A percentile compares a stretch with the other conserved stretches of the same genome.
Conservation (phyloP, 2,888 invertebrate genomes). For the Yponomeuta malinellus region DNA sequence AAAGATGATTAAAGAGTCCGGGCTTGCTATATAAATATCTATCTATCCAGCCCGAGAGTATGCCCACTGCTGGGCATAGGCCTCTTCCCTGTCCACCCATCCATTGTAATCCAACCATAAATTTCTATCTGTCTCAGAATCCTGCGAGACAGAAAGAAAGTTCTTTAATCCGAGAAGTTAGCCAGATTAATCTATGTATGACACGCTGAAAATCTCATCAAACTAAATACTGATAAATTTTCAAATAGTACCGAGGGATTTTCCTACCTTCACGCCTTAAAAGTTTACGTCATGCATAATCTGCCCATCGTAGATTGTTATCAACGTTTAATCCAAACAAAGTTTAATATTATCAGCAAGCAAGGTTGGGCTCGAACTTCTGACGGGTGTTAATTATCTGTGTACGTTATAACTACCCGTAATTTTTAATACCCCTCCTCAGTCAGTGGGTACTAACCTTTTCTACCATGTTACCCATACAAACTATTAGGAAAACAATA, state of each 20-base stretch:
- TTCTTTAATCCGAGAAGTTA: background rate
- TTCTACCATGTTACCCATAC: too few relatives aligned
- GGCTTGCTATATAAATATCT: too few relatives aligned
- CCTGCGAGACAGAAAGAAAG: background rate
- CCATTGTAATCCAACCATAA: too few relatives aligned
- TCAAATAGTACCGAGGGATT: background rate
- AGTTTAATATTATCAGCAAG: constrained; percentile 21
- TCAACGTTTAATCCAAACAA: constrained; percentile 58
- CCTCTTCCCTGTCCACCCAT: too few relatives aligned
- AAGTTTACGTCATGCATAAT: constrained; percentile 14
- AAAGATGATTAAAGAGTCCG: too few relatives aligned
- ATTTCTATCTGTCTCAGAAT: too few relatives aligned
- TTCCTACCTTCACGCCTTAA: constrained; percentile 17
- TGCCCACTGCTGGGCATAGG: too few relatives aligned
- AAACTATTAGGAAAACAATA: too few relatives aligned
- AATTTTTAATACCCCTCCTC: too few relatives aligned
- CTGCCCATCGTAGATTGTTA: constrained; percentile 35
- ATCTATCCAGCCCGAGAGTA: too few relatives aligned
- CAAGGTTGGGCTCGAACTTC: constrained; percentile 8
- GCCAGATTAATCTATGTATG: background rate
- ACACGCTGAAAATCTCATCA: background rate
- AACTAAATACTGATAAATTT: background rate
- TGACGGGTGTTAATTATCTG: constrained; percentile 7
- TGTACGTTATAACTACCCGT: too few relatives aligned
- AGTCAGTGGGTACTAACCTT: too few relatives aligned